A percentile compares a stretch with the other conserved stretches of the same genome.
Conservation (phyloP, 2,113 vertebrate species). For the Uria aalge region DNA sequence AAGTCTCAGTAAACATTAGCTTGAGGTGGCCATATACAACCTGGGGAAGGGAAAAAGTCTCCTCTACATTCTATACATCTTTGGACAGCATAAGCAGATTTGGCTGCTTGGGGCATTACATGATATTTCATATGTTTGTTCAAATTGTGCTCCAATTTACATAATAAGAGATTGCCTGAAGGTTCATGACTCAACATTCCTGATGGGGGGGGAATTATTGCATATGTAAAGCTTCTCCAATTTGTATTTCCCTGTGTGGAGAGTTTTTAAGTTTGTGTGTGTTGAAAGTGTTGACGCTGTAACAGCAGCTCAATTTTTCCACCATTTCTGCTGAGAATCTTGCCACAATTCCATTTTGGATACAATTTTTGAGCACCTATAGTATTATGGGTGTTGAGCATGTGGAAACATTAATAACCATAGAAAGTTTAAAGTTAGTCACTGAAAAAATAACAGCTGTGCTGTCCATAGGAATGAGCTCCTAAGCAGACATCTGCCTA, state of each 20-base stretch:
- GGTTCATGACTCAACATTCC: background rate
- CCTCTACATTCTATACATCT: background rate
- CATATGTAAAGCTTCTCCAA: background rate
- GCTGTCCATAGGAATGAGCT: background rate
- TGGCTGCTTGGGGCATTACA: background rate
- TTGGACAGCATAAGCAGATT: background rate
- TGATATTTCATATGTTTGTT: background rate
- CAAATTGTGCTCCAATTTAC: background rate
- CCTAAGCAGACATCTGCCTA: background rate
- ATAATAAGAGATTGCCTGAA: background rate
- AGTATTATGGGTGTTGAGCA: background rate
- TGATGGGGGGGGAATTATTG: background rate
- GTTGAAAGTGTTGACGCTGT: background rate
- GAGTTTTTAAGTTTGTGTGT: background rate
- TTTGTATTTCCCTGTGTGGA: background rate
- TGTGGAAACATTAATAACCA: background rate
- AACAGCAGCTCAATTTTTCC: background rate
- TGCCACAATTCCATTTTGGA: background rate
- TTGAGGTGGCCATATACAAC: background rate
- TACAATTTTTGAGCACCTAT: background rate
- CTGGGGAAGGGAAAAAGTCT: background rate
- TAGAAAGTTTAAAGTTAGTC: background rate
- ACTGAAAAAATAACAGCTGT: background rate
- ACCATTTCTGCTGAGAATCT: background rate
- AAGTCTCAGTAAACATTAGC: background rate